Base-by-base conservation (phyloP, 2,113 vertebrate species). In the Triplophysa rosa region DNA sequence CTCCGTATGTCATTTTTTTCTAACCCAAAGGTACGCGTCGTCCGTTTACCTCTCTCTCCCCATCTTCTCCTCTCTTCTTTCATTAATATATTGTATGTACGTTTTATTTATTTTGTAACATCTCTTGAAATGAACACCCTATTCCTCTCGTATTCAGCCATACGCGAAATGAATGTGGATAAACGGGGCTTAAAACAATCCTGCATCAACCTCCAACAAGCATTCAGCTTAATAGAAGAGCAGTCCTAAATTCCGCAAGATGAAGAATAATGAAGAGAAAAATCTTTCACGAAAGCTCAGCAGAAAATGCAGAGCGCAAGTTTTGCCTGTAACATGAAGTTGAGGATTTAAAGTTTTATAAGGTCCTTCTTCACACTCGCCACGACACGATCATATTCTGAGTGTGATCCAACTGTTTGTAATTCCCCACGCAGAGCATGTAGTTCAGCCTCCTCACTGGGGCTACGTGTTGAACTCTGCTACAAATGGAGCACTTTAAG, bases 51-150 rank as follows among this genome's bases (percentile, higher is more conserved):
- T 84, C 83, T 84, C 85, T n/a, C n/a, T 67, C 21, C 23, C 23
- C 33, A 37, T 37, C 33, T 84, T 56, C 54, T 26, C 29, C 70
- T 75, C 82, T 88, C 87, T 88, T 89, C 82, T 88, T 78, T 83
- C 91, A 93, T 93, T 89, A 93, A 94, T 94, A 93, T n/a, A n/a
- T n/a, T n/a, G n/a, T 21, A 42, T 9, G 10, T 9, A 8, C 29
- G 29, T 37, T 62, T 2, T 12, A 47, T 58, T 16, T 17, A 21
- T 10, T 78, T 17, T 45, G n/a, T 65, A 26, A 45, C 42, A 17
- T 12, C 37, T 21, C 17, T 14, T 12, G 62, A 61, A 62, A 40
- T 23, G 52, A 40, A 37, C 21, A 21, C 12, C 14, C n/a, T n/a
- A n/a, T n/a, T n/a, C n/a, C n/a, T n/a, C 94, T 95, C 52, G n/a